Conservation (phyloP, 2,113 vertebrate genomes). For the Rhynchopsitta pachyrhyncha region DNA sequence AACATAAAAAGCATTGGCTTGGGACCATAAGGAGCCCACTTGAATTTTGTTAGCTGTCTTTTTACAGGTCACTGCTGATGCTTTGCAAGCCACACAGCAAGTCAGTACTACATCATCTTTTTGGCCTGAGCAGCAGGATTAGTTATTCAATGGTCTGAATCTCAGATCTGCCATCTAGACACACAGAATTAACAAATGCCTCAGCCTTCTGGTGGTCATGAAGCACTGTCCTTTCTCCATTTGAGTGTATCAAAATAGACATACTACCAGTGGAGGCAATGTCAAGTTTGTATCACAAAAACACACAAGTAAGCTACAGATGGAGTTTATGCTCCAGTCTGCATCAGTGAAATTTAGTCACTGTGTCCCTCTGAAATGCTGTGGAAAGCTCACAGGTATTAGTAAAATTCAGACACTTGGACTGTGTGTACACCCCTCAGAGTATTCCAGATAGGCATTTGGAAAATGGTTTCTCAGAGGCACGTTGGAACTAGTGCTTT, state of each 20-base stretch:
- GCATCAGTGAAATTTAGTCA: neutral
- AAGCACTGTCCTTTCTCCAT: neutral
- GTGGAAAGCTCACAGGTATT: neutral
- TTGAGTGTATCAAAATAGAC: neutral
- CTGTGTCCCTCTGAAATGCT: neutral
- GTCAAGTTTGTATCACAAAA: neutral
- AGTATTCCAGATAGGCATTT: neutral
- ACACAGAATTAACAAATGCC: neutral
- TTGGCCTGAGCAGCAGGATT: neutral
- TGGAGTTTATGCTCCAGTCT: neutral
- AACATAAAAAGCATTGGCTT: neutral
- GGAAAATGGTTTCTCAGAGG: neutral
- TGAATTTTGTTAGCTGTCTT: neutral
- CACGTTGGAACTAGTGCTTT: neutral
- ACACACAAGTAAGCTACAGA: neutral
- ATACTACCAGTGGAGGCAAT: fast-evolving
- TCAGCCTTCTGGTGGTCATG: neutral
- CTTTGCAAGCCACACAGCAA: neutral
- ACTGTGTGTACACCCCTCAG: too few relatives aligned
- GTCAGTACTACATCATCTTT: neutral
- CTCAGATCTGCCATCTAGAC: neutral
- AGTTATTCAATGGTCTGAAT: neutral
- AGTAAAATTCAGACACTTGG: neutral
- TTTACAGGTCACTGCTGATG: neutral
- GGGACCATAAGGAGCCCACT: neutral